Conservation (phyloP, 2,888 invertebrate species). For the Phortica magna region DNA sequence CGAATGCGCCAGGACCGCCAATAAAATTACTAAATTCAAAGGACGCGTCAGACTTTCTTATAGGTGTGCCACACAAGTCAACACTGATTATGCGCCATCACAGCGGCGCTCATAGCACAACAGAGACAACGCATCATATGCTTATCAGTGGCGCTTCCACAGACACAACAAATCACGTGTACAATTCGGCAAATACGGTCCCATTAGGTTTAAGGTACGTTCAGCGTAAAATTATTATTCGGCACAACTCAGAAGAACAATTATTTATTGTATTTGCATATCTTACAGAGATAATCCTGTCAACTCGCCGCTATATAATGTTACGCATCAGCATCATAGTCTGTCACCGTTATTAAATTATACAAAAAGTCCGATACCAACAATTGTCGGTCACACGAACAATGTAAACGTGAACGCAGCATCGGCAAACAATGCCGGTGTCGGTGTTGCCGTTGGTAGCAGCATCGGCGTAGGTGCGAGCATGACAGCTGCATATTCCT, state of each 20-base stretch:
- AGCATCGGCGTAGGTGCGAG: slow-evolving; percentile 41
- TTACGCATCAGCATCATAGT: slow-evolving; percentile 75
- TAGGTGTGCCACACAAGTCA: slow-evolving; percentile 43
- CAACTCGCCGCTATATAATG: slow-evolving; percentile 77
- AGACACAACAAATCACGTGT: slow-evolving; percentile 69
- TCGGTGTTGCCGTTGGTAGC: slow-evolving; percentile 14
- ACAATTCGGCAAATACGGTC: slow-evolving; percentile 64
- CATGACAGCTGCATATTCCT: slow-evolving; percentile 69
- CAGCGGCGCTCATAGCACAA: slow-evolving; percentile 57
- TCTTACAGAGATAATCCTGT: slow-evolving; percentile 73
- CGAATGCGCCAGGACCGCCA: slow-evolving; percentile 78
- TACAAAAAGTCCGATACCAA: slow-evolving; percentile 75
- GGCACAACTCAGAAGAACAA: no score
- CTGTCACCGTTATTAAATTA: slow-evolving; percentile 77
- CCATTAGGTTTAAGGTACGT: slow-evolving; percentile 72
- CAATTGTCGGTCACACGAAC: slow-evolving; percentile 64
- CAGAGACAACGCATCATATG: slow-evolving; percentile 71
- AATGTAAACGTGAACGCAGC: slow-evolving; percentile 53
- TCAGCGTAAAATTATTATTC: background rate
- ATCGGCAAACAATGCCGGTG: slow-evolving; percentile 49
- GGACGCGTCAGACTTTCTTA: slow-evolving; percentile 62
- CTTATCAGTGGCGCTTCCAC: slow-evolving; percentile 61
- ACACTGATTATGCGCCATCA: slow-evolving; percentile 71
- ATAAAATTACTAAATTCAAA: slow-evolving; percentile 78
- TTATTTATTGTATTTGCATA: background rate